Base-by-base conservation (phyloP, 2,113 vertebrate genomes). In the Laterallus jamaicensis region DNA sequence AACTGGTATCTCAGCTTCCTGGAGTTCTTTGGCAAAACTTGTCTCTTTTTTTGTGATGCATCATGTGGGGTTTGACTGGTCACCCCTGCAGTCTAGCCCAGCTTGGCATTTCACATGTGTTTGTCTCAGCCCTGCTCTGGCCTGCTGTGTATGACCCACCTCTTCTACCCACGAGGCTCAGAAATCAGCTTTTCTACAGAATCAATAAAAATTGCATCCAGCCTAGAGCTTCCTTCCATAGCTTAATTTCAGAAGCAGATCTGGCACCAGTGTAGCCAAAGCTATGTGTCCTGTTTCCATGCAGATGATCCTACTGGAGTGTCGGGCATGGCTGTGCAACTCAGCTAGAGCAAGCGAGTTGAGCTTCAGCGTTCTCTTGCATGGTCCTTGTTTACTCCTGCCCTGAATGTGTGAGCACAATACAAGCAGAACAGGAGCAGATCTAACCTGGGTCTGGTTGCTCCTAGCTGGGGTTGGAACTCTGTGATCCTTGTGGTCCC, bases 231-330 rank as follows among this genome's bases (percentile, higher is more conserved):
- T 58, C 42, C 26, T 58, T 56, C 42, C 26, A 11, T 22, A 71
- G 20, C 40, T 50, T 52, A 32, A 21, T 39, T 70, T 70, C 77
- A 73, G 59, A 66, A 11, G 52, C 10, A n/a, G 58, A 58, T 21
- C 40, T 76, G 63, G 25, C 69, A 58, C 31, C 42, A n/a, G 49
- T 26, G 10, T 12, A 52, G 15, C 49, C 40, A 32, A 39, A 82
- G 31, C 26, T n/a, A 16, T 0, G 1, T 4, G 2, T 69, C 25
- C 10, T 0, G 2, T 20, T 60, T 67, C 39, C 39, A 35, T 0
- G 1, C 21, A 28, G 40, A 14, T 24, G 49, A 49, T 68, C 49
- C 59, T 20, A 14, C 52, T 11, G 16, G 31, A 5, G 4, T 31
- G 24, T 47, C 24, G 11, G 32, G n/a, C 25, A 31, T 21, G 19